phyloP scores from a whole-genome alignment of 2,888 invertebrate genomes.

The Caenorhabditis auriculariae region DNA sequence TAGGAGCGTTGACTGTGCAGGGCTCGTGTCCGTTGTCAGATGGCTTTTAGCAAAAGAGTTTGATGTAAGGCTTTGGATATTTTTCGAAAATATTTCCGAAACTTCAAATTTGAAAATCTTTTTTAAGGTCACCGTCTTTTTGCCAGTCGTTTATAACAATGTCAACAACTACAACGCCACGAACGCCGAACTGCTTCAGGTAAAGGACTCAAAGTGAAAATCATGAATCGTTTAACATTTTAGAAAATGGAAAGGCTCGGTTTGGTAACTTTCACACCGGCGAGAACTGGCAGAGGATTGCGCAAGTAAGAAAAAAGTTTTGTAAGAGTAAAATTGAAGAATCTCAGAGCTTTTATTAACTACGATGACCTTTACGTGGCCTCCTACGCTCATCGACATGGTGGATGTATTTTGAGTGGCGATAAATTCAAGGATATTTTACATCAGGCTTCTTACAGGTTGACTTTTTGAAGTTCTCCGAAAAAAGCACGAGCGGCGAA shows the following conservation, averaged over 20 bases:
- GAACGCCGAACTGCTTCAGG: constrained; percentile 39
- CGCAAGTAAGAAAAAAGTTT: constrained; percentile 20
- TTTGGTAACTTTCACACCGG: constrained; percentile 51
- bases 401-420: constrained; percentile 47
- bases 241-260: constrained; percentile 44
- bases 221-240: constrained; percentile 5
- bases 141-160: constrained; percentile 54
- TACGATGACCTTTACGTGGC: constrained; percentile 54
- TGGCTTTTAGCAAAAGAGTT: constrained; percentile 44
- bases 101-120: no score
- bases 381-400: constrained; percentile 43
- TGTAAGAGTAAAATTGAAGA: not conserved
- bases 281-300: constrained; percentile 40
- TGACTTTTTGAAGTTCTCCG: not conserved
- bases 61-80: constrained; percentile 23
- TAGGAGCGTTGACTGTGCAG: constrained; percentile 50
- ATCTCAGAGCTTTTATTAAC: constrained; percentile 47
- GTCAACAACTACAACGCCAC: constrained; percentile 39
- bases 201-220: not conserved
- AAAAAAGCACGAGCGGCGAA: not conserved
- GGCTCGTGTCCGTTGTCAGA: constrained; percentile 44
- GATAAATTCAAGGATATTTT: constrained; percentile 53
- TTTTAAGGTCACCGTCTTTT: constrained; percentile 34
- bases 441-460: constrained; percentile 34
- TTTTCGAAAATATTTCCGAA: not conserved